Conservation (phyloP, 1,140 invertebrate species). For the Lucilia cuprina region DNA sequence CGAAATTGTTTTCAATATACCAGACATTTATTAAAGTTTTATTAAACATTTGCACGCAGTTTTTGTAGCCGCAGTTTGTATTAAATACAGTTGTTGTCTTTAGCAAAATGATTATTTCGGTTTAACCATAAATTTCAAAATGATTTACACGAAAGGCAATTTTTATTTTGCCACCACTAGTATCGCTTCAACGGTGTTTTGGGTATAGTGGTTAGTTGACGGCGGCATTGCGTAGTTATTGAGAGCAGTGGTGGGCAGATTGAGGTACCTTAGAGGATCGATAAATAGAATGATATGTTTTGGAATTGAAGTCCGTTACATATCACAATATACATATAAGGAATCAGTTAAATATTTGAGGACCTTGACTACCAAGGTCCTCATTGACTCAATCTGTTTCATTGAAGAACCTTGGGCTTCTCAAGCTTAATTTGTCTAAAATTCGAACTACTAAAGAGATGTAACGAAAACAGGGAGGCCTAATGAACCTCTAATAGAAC, state of each 20-base stretch:
- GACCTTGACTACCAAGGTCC: too few species aligned
- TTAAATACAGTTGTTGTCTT: conserved; percentile 26
- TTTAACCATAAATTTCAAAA: conserved; percentile 34
- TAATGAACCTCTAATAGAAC: too few species aligned
- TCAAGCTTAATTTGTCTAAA: too few species aligned
- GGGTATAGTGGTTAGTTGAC: background rate
- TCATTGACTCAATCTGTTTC: too few species aligned
- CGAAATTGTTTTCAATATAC: background rate
- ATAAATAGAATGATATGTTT: too few species aligned
- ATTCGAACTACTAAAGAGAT: too few species aligned
- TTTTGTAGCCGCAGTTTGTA: background rate
- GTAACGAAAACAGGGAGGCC: too few species aligned
- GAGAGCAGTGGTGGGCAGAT: background rate
- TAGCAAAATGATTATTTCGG: conserved; percentile 25
- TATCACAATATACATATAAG: too few species aligned
- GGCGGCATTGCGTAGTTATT: background rate
- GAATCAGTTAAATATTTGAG: too few species aligned
- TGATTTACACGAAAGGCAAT: conserved; percentile 23
- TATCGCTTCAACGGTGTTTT: background rate
- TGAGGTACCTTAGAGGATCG: background rate
- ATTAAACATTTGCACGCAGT: conserved; percentile 25
- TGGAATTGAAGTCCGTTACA: too few species aligned
- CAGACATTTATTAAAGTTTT: background rate
- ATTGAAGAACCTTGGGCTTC: too few species aligned
- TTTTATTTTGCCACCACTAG: background rate